Conservation (phyloP, 1,140 invertebrate species). For the Hylyphantes graminicola region DNA sequence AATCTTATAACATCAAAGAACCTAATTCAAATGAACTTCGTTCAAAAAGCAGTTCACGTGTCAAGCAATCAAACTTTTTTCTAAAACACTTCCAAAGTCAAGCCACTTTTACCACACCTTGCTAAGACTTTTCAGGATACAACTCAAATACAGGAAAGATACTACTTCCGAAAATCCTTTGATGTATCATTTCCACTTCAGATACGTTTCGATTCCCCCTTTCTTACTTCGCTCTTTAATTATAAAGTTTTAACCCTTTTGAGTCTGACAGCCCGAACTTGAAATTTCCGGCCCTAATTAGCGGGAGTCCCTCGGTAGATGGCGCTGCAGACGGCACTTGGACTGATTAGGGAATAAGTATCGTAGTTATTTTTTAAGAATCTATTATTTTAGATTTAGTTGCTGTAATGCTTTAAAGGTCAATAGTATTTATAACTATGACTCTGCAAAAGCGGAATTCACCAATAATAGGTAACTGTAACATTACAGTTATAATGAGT, state of each 20-base stretch:
- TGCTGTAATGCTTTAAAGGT: too few species aligned
- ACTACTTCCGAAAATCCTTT: conserved; percentile 6
- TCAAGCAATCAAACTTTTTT: conserved; percentile 23
- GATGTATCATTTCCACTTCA: conserved; percentile 21
- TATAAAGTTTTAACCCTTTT: conserved; percentile 54
- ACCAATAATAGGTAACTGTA: too few species aligned
- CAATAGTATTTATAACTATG: too few species aligned
- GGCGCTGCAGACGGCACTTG: conserved; percentile 17
- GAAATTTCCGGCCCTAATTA: conserved; percentile 48
- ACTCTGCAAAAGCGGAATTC: too few species aligned
- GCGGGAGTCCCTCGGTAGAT: conserved; percentile 22
- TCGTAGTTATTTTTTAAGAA: too few species aligned
- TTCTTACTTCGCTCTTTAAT: conserved; percentile 40
- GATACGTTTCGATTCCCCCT: neutral
- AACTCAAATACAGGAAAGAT: conserved; percentile 13
- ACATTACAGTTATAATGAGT: too few species aligned
- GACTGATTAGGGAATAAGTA: neutral
- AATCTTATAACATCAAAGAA: too few species aligned
- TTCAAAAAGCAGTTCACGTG: conserved; percentile 10
- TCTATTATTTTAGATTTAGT: too few species aligned
- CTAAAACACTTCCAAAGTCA: conserved; percentile 16
- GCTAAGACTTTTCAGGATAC: conserved; percentile 1
- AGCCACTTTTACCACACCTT: conserved; percentile 1
- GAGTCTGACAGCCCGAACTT: conserved; percentile 44
- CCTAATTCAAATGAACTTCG: neutral